Base-by-base conservation (phyloP, 2,797 vertebrate genomes). In the Enteromius mattozi region DNA sequence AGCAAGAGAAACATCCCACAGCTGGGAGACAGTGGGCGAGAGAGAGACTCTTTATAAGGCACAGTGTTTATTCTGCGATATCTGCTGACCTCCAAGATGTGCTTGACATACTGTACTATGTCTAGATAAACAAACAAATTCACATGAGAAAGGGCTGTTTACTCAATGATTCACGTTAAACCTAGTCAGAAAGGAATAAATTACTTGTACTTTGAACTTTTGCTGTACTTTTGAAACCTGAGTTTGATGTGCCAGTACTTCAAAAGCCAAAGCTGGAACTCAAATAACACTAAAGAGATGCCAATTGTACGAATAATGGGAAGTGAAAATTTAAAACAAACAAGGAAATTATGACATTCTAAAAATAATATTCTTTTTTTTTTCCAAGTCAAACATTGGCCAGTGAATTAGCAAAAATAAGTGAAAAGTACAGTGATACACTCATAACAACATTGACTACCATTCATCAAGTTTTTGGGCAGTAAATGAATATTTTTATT, bases 61-160 rank as follows among this genome's bases (percentile, higher is more conserved):
- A 78, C 35, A 68, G 17, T 69, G 80, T 82, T 84, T 86, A 51
- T 66, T 80, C 33, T 68, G 47, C 45, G 68, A 68, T 80, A 69
- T 65, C 66, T 51, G 51, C 71, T 88, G 86, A 78, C 82, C 71
- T 81, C 24, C 42, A 40, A 27, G 2, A 74, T 45, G 47, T 77
- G 56, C 71, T 42, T 49, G 66, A 30, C 66, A 70, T 69, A 54
- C 75, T 49, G 76, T 47, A 80, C 69, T 12, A 65, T 80, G 79
- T 66, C n/a, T 27, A 27, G 19, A 54, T 68, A 78, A 68, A 56
- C 68, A 79, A 75, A 86, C 80, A 76, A 5, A 37, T 56, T 35
- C n/a, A 35, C 10, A 86, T 6, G 77, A 42, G 19, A 59, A 78
- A 12, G 49, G 37, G 13, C 51, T 30, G 17, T 70, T 56, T 4